Base-by-base conservation (phyloP, 2,888 invertebrate species). In the Alloplasta piceator region DNA sequence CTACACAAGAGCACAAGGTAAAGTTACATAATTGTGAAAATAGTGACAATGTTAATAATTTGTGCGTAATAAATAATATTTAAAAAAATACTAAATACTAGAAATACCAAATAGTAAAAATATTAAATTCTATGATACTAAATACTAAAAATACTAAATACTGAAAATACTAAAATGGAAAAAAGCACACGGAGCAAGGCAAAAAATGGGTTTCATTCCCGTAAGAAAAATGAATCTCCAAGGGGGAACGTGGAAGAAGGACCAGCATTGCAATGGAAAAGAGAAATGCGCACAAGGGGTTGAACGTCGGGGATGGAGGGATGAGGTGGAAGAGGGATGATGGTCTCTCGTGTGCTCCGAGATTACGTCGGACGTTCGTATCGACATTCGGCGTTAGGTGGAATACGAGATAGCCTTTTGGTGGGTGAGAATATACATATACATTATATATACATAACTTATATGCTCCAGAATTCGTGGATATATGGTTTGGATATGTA, bases 381-480 rank as follows among this genome's bases (percentile, higher is more conserved):
- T 87, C 85, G 87, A 85, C 82, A 86, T 83, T 87, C 80, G 83
- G 77, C 80, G 78, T 84, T 83, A 81, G 83, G 64, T 55, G 16
- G 72, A 83, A 85, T 73, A 82, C 76, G 68, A 66, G 71, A 80
- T 79, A 56, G 64, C 55, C 73, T 58, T 73, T 74, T 56, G 64
- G 73, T 74, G 64, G 73, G 66, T 48, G 73, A 38, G 9, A 7
- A 39, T 61, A 43, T 43, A 10, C 43, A 43, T 43, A 43, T 43
- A 43, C 43, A 43, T 6, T 43, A 10, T 43, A 43, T 43, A 9
- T 43, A 43, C 43, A 43, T 43, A 43, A 26, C 26, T 3, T 26
- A 26, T 26, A 3, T 26, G 26, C 26, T 26, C 26, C 26, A 26
- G 26, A 26, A 26, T 26, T 3, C 26, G 26, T 26, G 26, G 26